Evolutionary conservation across 2,888 invertebrate genomes (phyloP).

Genomic region (Chaetogeoica ovagalla): DNA sequence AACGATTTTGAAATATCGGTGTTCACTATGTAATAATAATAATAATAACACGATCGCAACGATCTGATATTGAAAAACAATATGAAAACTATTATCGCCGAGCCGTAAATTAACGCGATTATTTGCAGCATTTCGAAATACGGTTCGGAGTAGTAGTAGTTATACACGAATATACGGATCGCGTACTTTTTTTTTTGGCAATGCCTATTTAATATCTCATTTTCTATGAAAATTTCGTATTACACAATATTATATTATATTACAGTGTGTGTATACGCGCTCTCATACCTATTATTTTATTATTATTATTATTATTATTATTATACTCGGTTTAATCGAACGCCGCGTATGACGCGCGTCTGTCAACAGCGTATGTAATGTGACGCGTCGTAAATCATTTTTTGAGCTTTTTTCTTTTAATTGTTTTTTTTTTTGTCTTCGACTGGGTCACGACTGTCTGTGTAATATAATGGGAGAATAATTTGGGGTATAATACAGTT

Average conservation of each 20-base stretch:
- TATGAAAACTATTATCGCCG: no score
- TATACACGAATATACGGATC: neutral
- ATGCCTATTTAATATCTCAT: slow-evolving; percentile 1
- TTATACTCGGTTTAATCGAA: neutral
- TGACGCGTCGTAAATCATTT: slow-evolving; percentile 44
- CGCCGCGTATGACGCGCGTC: neutral
- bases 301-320: no score
- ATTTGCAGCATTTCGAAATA: slow-evolving; percentile 13
- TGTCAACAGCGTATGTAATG: slow-evolving; percentile 25
- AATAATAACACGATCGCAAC: no score
- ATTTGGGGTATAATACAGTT: slow-evolving; percentile 37
- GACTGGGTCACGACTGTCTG: slow-evolving; percentile 29
- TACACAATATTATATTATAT: slow-evolving; percentile 37
- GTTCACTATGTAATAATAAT: no score
- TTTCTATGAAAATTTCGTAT: slow-evolving; percentile 8
- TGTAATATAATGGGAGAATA: neutral
- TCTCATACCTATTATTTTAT: neutral
- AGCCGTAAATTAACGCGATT: no score
- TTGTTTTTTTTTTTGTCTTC: slow-evolving; percentile 23
- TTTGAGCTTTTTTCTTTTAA: slow-evolving; percentile 38
- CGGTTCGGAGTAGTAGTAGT: neutral
- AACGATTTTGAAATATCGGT: neutral
- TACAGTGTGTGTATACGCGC: neutral
- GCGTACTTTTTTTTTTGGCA: neutral
- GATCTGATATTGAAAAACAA: neutral